Base-by-base conservation (phyloP, 2,888 invertebrate species). In the Nomada lathburiana region DNA sequence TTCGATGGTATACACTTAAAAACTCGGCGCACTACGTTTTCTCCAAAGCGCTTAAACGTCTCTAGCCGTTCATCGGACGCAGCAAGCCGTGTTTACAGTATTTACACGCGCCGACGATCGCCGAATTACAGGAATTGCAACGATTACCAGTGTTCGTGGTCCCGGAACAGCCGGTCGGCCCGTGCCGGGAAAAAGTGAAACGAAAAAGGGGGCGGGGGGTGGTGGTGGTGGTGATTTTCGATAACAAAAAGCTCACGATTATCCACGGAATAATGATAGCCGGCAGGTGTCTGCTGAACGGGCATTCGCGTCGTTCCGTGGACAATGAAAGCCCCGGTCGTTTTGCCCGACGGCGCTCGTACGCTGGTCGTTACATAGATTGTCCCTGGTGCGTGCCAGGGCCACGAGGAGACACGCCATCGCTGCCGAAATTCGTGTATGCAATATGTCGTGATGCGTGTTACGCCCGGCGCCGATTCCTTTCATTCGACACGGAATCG, bases 371-470 rank as follows among this genome's bases (percentile, higher is more conserved):
- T 87, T 85, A 83, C 84, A 83, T 89, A 89, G 87, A 89, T 86
- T 87, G 86, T 89, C 87, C 81, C 80, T 65, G 86, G 85, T 88
- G 88, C 90, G 86, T 88, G 85, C 84, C 82, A 52, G 42, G 52
- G 62, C 73, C 47, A 60, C n/a, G 83, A 72, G 69, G 78, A 82
- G 84, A 81, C 90, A 89, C 90, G 90, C 90, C 83, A 89, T 80
- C 81, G 74, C 64, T 76, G 74, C 70, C 63, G 16, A 84, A 81
- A 82, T 74, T 62, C 84, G 77, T 81, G 74, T 89, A 90, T 90
- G 91, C 92, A 92, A 93, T 92, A 92, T 93, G 92, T 91, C 89
- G 90, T 86, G 88, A 88, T 90, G 89, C 89, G 89, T 88, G 88
- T 80, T 86, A 65, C 53, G 71, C 59, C 42, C 60, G 52, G 2